Conservation (phyloP, 2,797 vertebrate species). For the Falco concolor region DNA sequence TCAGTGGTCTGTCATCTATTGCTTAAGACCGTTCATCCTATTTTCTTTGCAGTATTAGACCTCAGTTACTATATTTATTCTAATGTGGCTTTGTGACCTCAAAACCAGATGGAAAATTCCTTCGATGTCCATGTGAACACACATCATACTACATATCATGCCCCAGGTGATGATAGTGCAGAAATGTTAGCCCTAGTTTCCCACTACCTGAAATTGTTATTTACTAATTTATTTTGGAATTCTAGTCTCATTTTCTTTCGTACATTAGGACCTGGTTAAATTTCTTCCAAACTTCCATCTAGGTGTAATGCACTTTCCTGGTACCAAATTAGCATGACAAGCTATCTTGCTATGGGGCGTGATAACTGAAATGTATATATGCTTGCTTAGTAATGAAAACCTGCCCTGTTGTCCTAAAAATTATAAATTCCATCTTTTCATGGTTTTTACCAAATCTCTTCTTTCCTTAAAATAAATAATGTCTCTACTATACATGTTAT, state of each 20-base stretch:
- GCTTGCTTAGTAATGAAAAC: background rate
- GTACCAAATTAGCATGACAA: background rate
- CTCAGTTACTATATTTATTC: background rate
- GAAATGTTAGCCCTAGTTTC: background rate
- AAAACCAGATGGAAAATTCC: background rate
- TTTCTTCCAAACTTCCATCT: background rate
- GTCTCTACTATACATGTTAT: background rate
- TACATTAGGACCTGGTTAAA: background rate
- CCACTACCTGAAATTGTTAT: background rate
- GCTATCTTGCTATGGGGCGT: background rate
- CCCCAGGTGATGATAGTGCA: background rate
- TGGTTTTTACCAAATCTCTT: background rate
- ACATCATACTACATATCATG: background rate
- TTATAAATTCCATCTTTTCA: background rate
- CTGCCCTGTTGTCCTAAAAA: background rate
- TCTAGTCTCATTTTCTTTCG: background rate
- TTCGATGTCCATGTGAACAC: background rate
- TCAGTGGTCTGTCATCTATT: background rate
- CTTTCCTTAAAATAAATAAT: background rate
- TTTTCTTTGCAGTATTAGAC: background rate
- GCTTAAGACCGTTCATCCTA: background rate
- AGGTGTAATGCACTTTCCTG: background rate
- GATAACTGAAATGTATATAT: background rate
- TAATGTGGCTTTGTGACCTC: background rate
- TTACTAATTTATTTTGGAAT: background rate